Conservation (phyloP, 2,113 vertebrate genomes). For the Callocephalon fimbriatum region DNA sequence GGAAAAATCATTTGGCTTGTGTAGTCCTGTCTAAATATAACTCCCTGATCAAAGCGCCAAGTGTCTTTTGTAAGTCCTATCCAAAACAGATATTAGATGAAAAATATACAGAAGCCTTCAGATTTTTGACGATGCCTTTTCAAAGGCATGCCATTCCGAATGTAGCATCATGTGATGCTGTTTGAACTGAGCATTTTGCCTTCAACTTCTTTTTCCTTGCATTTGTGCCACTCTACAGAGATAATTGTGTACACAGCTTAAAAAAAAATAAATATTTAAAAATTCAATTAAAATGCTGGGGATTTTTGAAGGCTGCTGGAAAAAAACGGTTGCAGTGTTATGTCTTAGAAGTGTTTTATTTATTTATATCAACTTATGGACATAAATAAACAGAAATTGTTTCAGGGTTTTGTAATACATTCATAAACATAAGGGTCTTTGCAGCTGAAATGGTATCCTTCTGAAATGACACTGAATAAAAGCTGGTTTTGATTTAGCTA, state of each 20-base stretch:
- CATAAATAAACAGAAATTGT: slow-evolving; percentile 38
- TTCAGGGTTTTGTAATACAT: neutral
- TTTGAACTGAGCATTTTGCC: slow-evolving; percentile 60
- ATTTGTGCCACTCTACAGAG: neutral
- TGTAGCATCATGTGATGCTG: slow-evolving; percentile 29
- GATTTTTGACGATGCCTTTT: slow-evolving; percentile 47
- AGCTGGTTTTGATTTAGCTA: slow-evolving; percentile 5
- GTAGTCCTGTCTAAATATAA: slow-evolving; percentile 59
- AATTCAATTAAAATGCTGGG: slow-evolving; percentile 18
- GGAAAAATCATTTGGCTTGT: slow-evolving; percentile 40
- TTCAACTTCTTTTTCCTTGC: slow-evolving; percentile 33
- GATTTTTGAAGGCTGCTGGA: slow-evolving; percentile 8
- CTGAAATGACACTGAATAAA: slow-evolving; percentile 44
- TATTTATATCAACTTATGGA: slow-evolving; percentile 1
- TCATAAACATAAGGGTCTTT: slow-evolving; percentile 41
- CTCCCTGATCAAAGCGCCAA: slow-evolving; percentile 36
- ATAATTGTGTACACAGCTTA: neutral
- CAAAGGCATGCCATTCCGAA: slow-evolving; percentile 55
- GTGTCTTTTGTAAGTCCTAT: slow-evolving; percentile 27
- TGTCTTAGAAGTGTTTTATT: neutral
- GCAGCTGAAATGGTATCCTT: slow-evolving; percentile 26
- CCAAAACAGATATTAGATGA: slow-evolving; percentile 43
- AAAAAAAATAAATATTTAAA: neutral
- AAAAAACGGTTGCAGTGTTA: neutral
- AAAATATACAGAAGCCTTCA: slow-evolving; percentile 47